phyloP scores from a whole-genome alignment of 2,888 invertebrate genomes.

The Ptychoptera albimana region DNA sequence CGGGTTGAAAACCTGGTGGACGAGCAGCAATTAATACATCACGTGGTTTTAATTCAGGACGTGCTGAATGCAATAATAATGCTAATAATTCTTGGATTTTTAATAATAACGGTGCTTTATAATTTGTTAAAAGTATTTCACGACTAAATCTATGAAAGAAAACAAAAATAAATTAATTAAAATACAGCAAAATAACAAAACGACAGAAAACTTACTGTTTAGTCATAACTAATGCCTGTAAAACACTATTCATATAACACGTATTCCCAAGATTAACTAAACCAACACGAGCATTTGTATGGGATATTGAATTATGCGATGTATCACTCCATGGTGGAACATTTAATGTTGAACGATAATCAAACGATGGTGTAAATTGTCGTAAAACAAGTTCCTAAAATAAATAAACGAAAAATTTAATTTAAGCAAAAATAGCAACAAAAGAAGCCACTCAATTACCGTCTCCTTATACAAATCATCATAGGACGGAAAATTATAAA shows the following conservation, averaged over 20 bases:
- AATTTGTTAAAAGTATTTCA: conserved; percentile 41
- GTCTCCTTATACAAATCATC: conserved; percentile 33
- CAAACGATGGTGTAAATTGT: conserved; percentile 33
- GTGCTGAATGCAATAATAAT: conserved; percentile 48
- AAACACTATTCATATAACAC: conserved; percentile 77
- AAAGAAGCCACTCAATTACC: conserved; percentile 24
- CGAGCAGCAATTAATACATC: conserved; percentile 53
- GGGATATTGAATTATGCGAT: conserved; percentile 14
- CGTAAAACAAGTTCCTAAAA: conserved; percentile 25
- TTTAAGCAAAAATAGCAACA: not conserved
- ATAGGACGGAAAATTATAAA: conserved; percentile 34
- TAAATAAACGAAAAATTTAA: conserved; percentile 3
- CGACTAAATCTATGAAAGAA: conserved; percentile 41
- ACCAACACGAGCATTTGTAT: conserved; percentile 39
- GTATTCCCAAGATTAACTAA: conserved; percentile 74
- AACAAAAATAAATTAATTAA: conserved; percentile 3
- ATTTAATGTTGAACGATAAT: conserved; percentile 26
- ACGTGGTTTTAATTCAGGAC: conserved; percentile 51
- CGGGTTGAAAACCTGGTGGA: conserved; percentile 59
- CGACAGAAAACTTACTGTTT: conserved; percentile 39
- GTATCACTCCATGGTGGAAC: conserved; percentile 23
- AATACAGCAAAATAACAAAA: not conserved
- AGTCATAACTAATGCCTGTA: conserved; percentile 71
- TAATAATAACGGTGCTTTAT: conserved; percentile 39
- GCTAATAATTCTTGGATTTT: conserved; percentile 61